Evolutionary conservation across 2,888 invertebrate genomes (phyloP), one percentile per base, ranked within the genome.

Genomic region (Synergus gifuensis): DNA sequence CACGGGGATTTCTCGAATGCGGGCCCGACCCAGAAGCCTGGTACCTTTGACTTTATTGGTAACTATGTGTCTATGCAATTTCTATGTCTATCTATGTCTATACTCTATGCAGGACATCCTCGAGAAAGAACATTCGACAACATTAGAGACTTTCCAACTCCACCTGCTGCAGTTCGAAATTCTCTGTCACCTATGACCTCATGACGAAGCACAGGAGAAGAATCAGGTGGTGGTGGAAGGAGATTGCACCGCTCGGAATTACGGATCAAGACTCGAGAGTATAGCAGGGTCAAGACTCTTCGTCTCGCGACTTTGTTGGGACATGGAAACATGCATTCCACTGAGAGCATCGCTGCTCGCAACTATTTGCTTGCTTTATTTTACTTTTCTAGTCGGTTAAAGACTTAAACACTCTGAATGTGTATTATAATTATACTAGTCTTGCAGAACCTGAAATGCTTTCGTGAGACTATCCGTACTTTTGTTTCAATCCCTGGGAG

Each of bases 1-100:
- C 88, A 82, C 84, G 89, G 89, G 89, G 89, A 87, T 80, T 81
- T 79, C 81, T 78, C n/a, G 42, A 44, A 73, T 76, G 79, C 81
- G 78, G 78, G 78, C 49, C 18, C 76, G 77, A 42, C 80, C 80
- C 76, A 80, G 79, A 79, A 82, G 78, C 80, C 58, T 66, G 77
- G 73, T 73, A 14, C 54, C 40, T 22, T 54, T 73, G 11, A 11
- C 73, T 73, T n/a, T n/a, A 5, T 73, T 28, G 8, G 8, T 54
- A 54, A 73, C 49, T n/a, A 54, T 36, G 18, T 44, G 44, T 22
- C 22, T 67, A 12, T 16, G n/a, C 64, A 63, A 66, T 69, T 12
- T 69, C 44, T 44, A 42, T 67, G 18, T 44, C 42, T 12, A 4
- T 40, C 64, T 66, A n/a, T 18, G 28, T 28, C 28, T 46, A 8